phyloP scores from a whole-genome alignment of 1,140 invertebrate genomes.

The Penaeus indicus region DNA sequence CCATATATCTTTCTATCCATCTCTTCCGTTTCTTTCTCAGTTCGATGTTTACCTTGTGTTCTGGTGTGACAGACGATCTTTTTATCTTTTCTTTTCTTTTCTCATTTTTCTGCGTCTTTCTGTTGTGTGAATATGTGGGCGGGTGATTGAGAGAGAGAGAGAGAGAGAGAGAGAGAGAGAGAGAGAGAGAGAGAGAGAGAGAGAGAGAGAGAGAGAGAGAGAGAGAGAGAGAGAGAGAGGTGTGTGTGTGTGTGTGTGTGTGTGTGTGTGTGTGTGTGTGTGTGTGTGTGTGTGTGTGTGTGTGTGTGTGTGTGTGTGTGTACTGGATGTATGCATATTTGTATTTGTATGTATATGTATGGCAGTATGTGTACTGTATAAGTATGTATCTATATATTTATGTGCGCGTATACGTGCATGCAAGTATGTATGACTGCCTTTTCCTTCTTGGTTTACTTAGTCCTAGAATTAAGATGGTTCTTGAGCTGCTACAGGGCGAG shows the following conservation, averaged over 20 bases:
- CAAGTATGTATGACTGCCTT: neutral
- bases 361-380: conserved; percentile 18
- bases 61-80: neutral
- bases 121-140: neutral
- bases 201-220: too few relatives aligned
- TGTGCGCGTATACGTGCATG: conserved; percentile 33
- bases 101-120: neutral
- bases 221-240: too few relatives aligned
- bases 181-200: too few relatives aligned
- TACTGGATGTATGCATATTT: neutral
- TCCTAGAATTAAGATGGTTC: too few relatives aligned
- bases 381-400: neutral
- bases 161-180: too few relatives aligned
- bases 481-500: too few relatives aligned
- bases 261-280: too few relatives aligned
- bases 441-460: too few relatives aligned
- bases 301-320: neutral
- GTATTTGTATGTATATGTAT: conserved; percentile 24
- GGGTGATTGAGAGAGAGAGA: too few relatives aligned
- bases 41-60: neutral
- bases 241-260: too few relatives aligned
- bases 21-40: neutral
- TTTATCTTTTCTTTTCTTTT: neutral
- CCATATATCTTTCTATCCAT: neutral
- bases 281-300: too few relatives aligned